These are phyloP conservation scores for Heteractis magnifica DNA, from an alignment of 92 coral and sea anemone genomes.

Conservation along the genomic window DNA sequence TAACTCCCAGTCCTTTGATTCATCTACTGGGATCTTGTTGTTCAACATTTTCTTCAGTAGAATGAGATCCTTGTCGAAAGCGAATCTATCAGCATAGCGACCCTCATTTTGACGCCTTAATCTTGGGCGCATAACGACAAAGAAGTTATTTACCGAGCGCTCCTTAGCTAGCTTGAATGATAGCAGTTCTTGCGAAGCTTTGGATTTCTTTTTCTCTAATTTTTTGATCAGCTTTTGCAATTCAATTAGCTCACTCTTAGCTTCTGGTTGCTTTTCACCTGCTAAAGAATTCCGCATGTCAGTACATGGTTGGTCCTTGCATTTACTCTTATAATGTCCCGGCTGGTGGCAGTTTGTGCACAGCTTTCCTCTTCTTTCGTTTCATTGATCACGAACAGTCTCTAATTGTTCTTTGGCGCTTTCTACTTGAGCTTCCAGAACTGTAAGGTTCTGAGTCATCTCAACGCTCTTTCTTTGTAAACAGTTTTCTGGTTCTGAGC, in stretches of 20 bases:
- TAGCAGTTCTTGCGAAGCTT: slow-evolving; percentile 53
- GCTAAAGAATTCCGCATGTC: slow-evolving; percentile 31
- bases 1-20: slow-evolving; percentile 42
- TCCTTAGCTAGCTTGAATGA: slow-evolving; percentile 50
- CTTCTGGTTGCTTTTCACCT: slow-evolving; percentile 50
- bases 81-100: slow-evolving; percentile 44
- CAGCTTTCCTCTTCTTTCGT: not conserved
- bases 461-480: not conserved
- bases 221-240: slow-evolving; percentile 41
- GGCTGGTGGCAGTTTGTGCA: slow-evolving; percentile 1
- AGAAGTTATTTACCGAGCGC: slow-evolving; percentile 45
- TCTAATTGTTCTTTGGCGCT: not conserved
- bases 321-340: slow-evolving; percentile 38
- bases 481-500: not conserved
- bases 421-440: not conserved
- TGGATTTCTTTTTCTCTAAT: slow-evolving; percentile 41
- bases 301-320: slow-evolving; percentile 26
- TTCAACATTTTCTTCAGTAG: slow-evolving; percentile 43
- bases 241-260: slow-evolving; percentile 35
- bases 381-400: not conserved
- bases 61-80: slow-evolving; percentile 36
- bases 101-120: slow-evolving; percentile 37
- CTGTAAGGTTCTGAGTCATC: not conserved
- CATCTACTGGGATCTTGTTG: slow-evolving; percentile 39
- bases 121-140: slow-evolving; percentile 47